phyloP scores from a whole-genome alignment of 2,113 vertebrate genomes.

The Myrmecophaga tridactyla region DNA sequence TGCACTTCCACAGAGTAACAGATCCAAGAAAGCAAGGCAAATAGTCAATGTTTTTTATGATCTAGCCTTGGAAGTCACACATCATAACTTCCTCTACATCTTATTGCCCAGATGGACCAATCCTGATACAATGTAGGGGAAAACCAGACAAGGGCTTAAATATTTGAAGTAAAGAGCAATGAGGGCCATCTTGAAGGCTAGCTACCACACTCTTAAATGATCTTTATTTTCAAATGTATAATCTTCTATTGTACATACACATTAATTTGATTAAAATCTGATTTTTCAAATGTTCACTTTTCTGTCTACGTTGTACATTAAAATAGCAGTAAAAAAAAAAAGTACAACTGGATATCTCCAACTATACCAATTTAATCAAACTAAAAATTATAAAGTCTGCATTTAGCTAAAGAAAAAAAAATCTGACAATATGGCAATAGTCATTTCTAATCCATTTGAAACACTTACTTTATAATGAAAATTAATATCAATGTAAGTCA shows the following conservation, averaged over 20 bases:
- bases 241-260: background rate
- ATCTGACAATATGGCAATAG: slow-evolving; percentile 35
- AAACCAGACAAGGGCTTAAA: background rate
- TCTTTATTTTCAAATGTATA: background rate
- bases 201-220: background rate
- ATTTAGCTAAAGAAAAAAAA: slow-evolving; percentile 49
- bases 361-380: slow-evolving; percentile 39
- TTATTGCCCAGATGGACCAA: background rate
- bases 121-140: too few relatives aligned
- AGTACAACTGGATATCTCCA: slow-evolving; percentile 37
- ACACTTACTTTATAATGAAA: slow-evolving; percentile 46
- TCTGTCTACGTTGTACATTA: background rate
- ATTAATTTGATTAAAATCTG: background rate
- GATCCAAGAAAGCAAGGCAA: background rate
- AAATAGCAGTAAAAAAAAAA: slow-evolving; percentile 47
- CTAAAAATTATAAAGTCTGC: slow-evolving; percentile 6
- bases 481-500: slow-evolving; percentile 58
- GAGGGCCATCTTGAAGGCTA: background rate
- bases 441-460: slow-evolving; percentile 47
- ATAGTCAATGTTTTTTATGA: background rate
- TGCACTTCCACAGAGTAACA: background rate
- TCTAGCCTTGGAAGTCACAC: background rate
- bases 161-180: background rate
- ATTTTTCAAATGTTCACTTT: slow-evolving; percentile 43
- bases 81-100: background rate